Evolutionary conservation across 2,113 vertebrate genomes (phyloP).

Genomic region (Nesoenas mayeri): DNA sequence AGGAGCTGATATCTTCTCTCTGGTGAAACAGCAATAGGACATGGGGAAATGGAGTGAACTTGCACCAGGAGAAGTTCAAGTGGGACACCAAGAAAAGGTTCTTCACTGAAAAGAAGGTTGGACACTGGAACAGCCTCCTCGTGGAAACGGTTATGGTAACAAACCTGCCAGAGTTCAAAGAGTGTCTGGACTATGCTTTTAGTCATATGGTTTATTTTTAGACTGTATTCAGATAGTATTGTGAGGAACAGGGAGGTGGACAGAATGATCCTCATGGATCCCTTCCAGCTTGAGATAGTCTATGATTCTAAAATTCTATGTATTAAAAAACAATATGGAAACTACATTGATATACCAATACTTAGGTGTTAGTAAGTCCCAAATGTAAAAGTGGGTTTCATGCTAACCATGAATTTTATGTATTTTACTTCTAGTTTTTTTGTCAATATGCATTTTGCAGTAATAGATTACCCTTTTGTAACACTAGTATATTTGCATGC

Average conservation of each 20-base stretch:
- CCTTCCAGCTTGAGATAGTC: not conserved
- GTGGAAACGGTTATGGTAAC: not conserved
- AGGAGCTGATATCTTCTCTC: not conserved
- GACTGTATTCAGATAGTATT: not conserved
- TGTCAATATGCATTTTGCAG: not conserved
- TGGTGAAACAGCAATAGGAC: rapidly evolving
- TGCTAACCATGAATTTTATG: not conserved
- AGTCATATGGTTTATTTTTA: not conserved
- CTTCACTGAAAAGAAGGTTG: rapidly evolving
- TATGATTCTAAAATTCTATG: not conserved
- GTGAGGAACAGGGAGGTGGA: not conserved
- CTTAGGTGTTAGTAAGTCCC: not conserved
- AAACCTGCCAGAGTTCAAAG: not conserved
- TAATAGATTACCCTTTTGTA: not conserved
- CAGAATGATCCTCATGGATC: not conserved
- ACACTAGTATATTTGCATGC: not conserved
- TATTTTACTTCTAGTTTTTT: not conserved
- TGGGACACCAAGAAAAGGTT: not conserved
- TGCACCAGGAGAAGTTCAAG: not conserved
- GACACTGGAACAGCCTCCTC: not conserved
- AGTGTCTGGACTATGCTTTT: rapidly evolving
- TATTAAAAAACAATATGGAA: not conserved
- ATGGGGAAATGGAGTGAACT: not conserved
- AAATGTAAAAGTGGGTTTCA: not conserved
- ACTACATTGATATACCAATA: not conserved